A percentile compares a stretch with the other conserved stretches of the same genome.
Conservation (phyloP, 2,113 vertebrate genomes). For the Halichoeres trimaculatus region DNA sequence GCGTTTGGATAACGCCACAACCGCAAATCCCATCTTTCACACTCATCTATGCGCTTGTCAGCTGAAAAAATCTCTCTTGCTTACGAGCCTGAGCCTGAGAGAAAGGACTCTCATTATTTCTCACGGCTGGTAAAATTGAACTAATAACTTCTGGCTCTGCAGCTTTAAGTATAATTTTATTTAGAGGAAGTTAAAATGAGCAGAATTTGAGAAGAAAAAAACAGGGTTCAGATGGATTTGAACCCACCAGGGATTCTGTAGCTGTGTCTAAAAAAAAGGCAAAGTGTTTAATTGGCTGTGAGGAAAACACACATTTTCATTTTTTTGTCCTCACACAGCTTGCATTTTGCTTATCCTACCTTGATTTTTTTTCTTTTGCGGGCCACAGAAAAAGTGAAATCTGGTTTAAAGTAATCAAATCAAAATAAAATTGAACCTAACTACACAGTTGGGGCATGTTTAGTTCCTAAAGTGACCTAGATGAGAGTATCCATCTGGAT, state of each 20-base stretch:
- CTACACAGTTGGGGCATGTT: too few relatives aligned
- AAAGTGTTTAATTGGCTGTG: too few relatives aligned
- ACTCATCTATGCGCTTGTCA: slow-evolving; percentile 47
- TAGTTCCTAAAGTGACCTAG: too few relatives aligned
- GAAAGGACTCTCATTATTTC: slow-evolving; percentile 32
- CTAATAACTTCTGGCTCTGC: not conserved
- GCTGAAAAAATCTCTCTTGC: slow-evolving; percentile 11
- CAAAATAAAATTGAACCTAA: too few relatives aligned
- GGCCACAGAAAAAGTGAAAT: too few relatives aligned
- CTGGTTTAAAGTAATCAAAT: too few relatives aligned
- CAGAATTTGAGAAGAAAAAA: slow-evolving; percentile 22
- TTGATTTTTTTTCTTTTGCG: not conserved
- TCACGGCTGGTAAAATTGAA: slow-evolving; percentile 25
- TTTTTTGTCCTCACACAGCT: not conserved
- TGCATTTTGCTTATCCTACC: not conserved
- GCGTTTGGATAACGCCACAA: slow-evolving; percentile 33
- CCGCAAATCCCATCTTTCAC: slow-evolving; percentile 42
- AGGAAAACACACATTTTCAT: not conserved
- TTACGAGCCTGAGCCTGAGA: slow-evolving; percentile 46
- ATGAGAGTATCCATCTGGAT: too few relatives aligned
- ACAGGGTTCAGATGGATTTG: not conserved
- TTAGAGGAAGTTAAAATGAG: slow-evolving; percentile 12
- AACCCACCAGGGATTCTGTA: not conserved
- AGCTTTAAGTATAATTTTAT: slow-evolving; percentile 20
- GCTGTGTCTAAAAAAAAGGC: not conserved